phyloP scores from a whole-genome alignment of 2,797 vertebrate genomes.

The Psittacula derbiana region DNA sequence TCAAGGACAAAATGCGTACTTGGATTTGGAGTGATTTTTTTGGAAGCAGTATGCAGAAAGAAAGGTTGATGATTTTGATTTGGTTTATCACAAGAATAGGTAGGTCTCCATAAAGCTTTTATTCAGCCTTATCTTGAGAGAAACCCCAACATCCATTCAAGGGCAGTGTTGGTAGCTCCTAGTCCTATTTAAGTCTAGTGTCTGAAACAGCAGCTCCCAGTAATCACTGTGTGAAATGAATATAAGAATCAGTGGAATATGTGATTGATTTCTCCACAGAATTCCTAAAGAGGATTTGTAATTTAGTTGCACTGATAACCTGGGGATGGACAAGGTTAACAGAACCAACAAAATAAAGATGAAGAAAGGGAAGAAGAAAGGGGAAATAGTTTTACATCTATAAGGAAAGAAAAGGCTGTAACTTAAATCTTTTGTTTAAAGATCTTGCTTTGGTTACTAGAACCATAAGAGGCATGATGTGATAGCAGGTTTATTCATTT shows the following conservation, averaged over 20 bases:
- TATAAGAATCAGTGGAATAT: not conserved
- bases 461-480: not conserved
- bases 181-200: not conserved
- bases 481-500: conserved; percentile 45
- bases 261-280: not conserved
- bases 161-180: not conserved
- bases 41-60: not conserved
- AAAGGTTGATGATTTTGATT: not conserved
- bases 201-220: not conserved
- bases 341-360: not conserved
- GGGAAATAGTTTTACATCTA: not conserved
- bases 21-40: not conserved
- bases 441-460: not conserved
- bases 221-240: not conserved
- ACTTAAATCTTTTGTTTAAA: not conserved
- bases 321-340: not conserved
- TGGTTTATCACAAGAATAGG: not conserved
- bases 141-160: not conserved
- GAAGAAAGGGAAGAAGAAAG: not conserved
- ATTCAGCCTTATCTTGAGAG: not conserved
- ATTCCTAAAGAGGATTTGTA: not conserved
- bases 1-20: not conserved
- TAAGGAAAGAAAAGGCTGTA: not conserved
- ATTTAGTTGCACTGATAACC: not conserved
- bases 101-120: not conserved